These are phyloP conservation scores for Sprattus sprattus DNA, from an alignment of 2,113 vertebrate genomes.

Conservation along the genomic window DNA sequence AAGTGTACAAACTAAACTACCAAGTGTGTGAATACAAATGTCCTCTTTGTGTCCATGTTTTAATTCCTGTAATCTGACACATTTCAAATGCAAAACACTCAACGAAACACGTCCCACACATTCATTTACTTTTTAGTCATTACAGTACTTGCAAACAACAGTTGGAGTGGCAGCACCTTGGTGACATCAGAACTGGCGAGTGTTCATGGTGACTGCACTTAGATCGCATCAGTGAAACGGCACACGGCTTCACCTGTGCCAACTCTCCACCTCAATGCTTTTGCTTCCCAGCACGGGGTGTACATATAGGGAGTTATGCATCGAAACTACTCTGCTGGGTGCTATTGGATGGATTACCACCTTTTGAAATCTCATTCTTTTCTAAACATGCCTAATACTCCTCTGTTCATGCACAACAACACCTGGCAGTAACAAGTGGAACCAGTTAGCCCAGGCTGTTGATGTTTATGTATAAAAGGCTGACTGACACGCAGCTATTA, in stretches of 20 bases:
- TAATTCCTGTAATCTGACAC: neutral
- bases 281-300: neutral
- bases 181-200: neutral
- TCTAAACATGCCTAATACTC: neutral
- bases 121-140: neutral
- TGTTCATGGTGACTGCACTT: neutral
- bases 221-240: neutral
- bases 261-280: neutral
- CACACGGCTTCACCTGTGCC: neutral
- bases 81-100: neutral
- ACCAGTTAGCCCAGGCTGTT: conserved; percentile 63
- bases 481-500: conserved; percentile 41
- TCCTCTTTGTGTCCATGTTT: neutral
- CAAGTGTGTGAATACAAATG: neutral
- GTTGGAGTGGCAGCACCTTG: neutral
- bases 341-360: neutral
- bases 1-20: neutral
- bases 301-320: neutral
- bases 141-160: neutral
- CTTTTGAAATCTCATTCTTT: neutral
- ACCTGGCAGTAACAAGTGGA: conserved; percentile 60
- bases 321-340: neutral
- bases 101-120: neutral
- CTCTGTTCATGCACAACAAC: neutral
- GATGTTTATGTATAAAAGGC: conserved; percentile 48